phyloP scores from a whole-genome alignment of 2,888 invertebrate genomes.

The Desoria tigrina region DNA sequence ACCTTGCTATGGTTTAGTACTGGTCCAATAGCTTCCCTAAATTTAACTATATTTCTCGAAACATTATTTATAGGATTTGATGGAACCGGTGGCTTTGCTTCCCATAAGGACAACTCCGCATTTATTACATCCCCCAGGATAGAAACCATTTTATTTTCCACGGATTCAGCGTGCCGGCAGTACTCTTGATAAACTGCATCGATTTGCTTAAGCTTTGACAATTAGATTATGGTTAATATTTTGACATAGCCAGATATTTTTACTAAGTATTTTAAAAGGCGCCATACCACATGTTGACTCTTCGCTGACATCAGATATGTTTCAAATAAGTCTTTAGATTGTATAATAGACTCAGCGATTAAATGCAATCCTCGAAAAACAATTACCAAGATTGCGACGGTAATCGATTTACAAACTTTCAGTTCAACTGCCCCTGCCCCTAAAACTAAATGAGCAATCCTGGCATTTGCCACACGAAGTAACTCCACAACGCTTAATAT shows the following conservation, averaged over 20 bases:
- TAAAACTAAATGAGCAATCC: slow-evolving; percentile 88
- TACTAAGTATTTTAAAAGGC: no score
- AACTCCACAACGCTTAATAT: slow-evolving; percentile 71
- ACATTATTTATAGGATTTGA: slow-evolving; percentile 85
- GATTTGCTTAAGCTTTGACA: slow-evolving; percentile 56
- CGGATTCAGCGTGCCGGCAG: slow-evolving; percentile 85
- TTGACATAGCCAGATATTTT: no score
- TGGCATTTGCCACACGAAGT: slow-evolving; percentile 80
- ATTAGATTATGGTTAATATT: neutral
- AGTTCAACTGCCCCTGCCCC: slow-evolving; percentile 95
- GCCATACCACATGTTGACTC: slow-evolving; percentile 52
- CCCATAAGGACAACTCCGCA: slow-evolving; percentile 82
- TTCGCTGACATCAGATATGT: slow-evolving; percentile 41
- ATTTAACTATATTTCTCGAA: slow-evolving; percentile 60
- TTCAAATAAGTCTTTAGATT: slow-evolving; percentile 47
- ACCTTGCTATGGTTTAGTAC: slow-evolving; percentile 51
- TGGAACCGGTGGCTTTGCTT: slow-evolving; percentile 91
- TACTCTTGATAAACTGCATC: slow-evolving; percentile 76
- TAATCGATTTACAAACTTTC: slow-evolving; percentile 90
- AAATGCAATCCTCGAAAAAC: slow-evolving; percentile 81
- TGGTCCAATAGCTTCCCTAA: slow-evolving; percentile 51
- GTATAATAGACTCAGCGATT: slow-evolving; percentile 57
- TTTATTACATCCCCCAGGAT: slow-evolving; percentile 85
- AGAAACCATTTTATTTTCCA: slow-evolving; percentile 84
- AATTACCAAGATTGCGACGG: slow-evolving; percentile 87